These are phyloP conservation scores for Scyliorhinus canicula DNA, from an alignment of 2,797 vertebrate species.

Conservation along the genomic window DNA sequence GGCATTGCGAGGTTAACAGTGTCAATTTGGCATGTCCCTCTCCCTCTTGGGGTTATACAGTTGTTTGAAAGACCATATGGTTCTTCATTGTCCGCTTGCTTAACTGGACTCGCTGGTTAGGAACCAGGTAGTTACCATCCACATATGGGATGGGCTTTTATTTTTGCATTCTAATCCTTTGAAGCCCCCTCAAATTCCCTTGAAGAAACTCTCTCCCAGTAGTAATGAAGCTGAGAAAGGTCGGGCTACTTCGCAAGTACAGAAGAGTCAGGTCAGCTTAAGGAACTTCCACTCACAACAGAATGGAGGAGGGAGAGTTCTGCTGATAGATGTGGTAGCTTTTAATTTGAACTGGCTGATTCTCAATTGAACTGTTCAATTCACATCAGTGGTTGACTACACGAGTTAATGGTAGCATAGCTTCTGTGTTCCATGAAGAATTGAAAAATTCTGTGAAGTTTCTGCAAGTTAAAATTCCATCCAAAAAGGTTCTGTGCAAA, in stretches of 20 bases:
- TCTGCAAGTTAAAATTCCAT: not conserved
- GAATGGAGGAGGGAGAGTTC: not conserved
- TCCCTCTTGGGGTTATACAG: too few relatives aligned
- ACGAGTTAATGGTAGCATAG: not conserved
- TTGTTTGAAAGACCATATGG: not conserved
- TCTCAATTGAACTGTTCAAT: not conserved
- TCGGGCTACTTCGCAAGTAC: too few relatives aligned
- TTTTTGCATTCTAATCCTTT: not conserved
- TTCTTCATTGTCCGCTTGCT: not conserved
- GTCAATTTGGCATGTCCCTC: too few relatives aligned
- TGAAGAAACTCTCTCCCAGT: not conserved
- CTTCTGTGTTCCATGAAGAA: not conserved
- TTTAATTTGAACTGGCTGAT: conserved; percentile 27
- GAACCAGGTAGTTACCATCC: not conserved
- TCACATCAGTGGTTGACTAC: conserved; percentile 12
- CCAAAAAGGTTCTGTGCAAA: not conserved
- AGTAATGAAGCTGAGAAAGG: not conserved
- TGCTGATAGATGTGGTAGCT: not conserved
- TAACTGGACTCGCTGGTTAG: not conserved
- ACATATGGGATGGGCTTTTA: not conserved
- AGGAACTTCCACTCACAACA: too few relatives aligned
- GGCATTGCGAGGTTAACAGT: too few relatives aligned
- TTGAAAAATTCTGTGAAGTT: not conserved
- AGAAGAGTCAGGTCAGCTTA: not conserved
- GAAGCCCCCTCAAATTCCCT: not conserved